Evolutionary conservation across 2,888 invertebrate genomes (phyloP).

Genomic region (Apotomis turbidana): DNA sequence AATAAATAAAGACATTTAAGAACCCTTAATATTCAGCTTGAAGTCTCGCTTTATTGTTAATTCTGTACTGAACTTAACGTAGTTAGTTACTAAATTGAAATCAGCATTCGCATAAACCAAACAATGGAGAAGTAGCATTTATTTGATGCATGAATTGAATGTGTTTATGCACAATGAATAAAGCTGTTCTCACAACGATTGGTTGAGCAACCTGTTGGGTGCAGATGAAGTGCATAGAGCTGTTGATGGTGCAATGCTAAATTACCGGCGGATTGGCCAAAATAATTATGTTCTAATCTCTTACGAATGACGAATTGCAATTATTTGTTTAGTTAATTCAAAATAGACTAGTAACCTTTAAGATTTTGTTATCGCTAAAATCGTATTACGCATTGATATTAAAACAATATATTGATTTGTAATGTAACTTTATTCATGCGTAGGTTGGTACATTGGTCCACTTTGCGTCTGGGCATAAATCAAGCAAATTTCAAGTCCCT

Average conservation of each 20-base stretch:
- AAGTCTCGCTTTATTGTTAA: not conserved
- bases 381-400: too few relatives aligned
- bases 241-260: constrained; percentile 11
- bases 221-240: constrained; percentile 26
- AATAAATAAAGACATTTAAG: not conserved
- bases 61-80: constrained; percentile 19
- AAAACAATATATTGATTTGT: too few relatives aligned
- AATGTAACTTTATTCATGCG: too few relatives aligned
- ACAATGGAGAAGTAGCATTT: constrained; percentile 36
- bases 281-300: not conserved
- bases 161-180: constrained; percentile 37
- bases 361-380: too few relatives aligned
- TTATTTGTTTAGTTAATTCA: too few relatives aligned
- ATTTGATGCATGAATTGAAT: constrained; percentile 32
- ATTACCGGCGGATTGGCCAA: not conserved
- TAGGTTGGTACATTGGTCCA: too few relatives aligned
- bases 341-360: too few relatives aligned
- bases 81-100: constrained; percentile 33
- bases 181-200: constrained; percentile 34
- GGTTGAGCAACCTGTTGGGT: constrained; percentile 28
- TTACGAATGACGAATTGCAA: too few relatives aligned
- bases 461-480: too few relatives aligned
- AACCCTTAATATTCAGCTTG: not conserved
- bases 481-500: too few relatives aligned
- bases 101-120: constrained; percentile 27